Evolutionary conservation across 2,888 invertebrate species (phyloP), one percentile per base, ranked within the genome.

Genomic region (Scrobipalpa costella): DNA sequence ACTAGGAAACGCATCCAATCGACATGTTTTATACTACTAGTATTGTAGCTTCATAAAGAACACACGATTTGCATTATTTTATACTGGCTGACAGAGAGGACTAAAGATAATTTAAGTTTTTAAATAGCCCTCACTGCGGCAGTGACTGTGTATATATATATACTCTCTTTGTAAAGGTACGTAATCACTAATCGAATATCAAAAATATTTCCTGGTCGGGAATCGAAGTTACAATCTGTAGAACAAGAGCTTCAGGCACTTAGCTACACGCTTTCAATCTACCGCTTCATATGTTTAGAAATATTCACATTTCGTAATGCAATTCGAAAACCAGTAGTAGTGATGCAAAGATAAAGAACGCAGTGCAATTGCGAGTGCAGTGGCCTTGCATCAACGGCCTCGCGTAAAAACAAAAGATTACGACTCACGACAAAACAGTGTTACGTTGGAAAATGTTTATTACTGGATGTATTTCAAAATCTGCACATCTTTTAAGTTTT

Each of bases 351-450:
- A 58, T 63, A 67, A 67, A 68, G 64, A 63, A 61, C 65, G 65
- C 73, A 69, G 70, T 69, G 73, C 73, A 76, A 73, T 73, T 69
- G 71, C 73, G 68, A 72, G 76, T 80, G 81, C 79, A 81, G 77
- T 73, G 72, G 78, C 81, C 81, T 82, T 81, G 80, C 71, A 73
- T 72, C 69, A 67, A 67, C 70, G 76, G 68, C 79, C 75, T 77
- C 76, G 76, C 61, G 71, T 72, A 72, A 71, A 73, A 74, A 75
- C 75, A 75, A 73, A 73, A 72, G 72, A 72, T 72, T 72, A 73
- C 57, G 36, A 17, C 36, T n/a, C 57, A 36, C 38, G 36, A 15
- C 17, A 57, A 55, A 55, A 57, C 57, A 57, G 15, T 57, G 57
- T 57, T 57, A 57, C 38, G 17, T 55, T 36, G 57, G 38, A 34